phyloP scores from a whole-genome alignment of 92 coral and sea anemone species.

The Epizoanthus rinbou region DNA sequence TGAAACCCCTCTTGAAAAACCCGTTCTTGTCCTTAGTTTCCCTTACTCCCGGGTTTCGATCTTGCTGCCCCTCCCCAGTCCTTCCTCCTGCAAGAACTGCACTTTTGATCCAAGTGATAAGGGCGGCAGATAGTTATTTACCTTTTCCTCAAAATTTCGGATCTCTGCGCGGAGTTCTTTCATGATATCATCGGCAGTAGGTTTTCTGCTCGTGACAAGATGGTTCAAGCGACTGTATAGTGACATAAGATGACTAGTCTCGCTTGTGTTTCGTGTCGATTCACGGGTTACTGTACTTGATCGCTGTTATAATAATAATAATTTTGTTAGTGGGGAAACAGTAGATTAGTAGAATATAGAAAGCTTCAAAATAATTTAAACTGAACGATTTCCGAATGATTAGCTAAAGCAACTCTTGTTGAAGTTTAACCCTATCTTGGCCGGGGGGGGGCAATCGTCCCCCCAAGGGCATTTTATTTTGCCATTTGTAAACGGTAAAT shows the following conservation, averaged over 20 bases:
- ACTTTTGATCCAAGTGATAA: background rate
- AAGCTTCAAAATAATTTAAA: too few species aligned
- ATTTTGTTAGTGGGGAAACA: slow-evolving; percentile 3
- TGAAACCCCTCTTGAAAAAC: too few species aligned
- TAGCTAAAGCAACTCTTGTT: too few species aligned
- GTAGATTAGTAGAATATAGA: background rate
- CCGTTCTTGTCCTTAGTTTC: too few species aligned
- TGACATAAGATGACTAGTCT: slow-evolving; percentile 44
- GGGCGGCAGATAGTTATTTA: background rate
- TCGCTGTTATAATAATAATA: background rate
- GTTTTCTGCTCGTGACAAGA: slow-evolving; percentile 56
- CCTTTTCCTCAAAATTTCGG: slow-evolving; percentile 70
- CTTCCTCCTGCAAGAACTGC: background rate
- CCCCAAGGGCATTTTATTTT: too few species aligned
- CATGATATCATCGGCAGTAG: slow-evolving; percentile 71
- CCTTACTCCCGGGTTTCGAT: too few species aligned
- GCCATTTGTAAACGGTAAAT: too few species aligned
- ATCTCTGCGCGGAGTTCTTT: slow-evolving; percentile 76
- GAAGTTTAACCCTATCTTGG: too few species aligned
- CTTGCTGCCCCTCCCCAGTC: too few species aligned
- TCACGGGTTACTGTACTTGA: slow-evolving; percentile 8
- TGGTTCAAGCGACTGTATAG: slow-evolving; percentile 68
- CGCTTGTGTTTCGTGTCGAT: slow-evolving; percentile 36
- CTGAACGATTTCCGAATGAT: too few species aligned
- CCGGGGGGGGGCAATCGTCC: too few species aligned